Percentiles rank a stretch among this genome's conserved stretches.
These are phyloP conservation scores for Felis catus DNA, from an alignment of 2,113 vertebrate species.

Conservation along the genomic window DNA sequence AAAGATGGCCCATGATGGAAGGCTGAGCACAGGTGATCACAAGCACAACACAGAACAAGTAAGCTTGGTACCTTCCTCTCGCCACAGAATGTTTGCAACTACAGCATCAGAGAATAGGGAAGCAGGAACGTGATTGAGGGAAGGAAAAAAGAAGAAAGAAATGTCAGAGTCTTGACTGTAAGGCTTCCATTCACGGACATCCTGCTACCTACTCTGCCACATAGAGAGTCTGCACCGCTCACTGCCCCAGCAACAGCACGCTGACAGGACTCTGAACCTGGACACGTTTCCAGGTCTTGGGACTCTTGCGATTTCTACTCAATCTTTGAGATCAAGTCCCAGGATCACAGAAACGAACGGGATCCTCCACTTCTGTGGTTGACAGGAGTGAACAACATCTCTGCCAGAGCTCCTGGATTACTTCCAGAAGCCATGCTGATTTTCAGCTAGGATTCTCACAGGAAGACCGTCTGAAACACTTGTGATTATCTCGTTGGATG, in stretches of 20 bases:
- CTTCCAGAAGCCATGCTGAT: neutral
- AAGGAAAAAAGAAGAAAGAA: constrained; percentile 77
- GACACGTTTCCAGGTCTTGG: neutral
- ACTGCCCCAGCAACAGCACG: rapidly evolving
- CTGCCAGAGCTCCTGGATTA: neutral
- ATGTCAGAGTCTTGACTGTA: constrained; percentile 75
- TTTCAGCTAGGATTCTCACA: constrained; percentile 42
- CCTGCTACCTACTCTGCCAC: neutral
- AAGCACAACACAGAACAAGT: constrained; percentile 78
- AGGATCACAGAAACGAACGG: neutral
- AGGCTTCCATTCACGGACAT: neutral
- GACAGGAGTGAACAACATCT: neutral
- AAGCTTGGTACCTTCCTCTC: constrained; percentile 95
- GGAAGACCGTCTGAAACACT: neutral
- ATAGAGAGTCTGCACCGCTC: neutral
- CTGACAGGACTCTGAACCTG: neutral
- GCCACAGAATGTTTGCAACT: constrained; percentile 99
- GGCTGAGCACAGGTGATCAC: constrained; percentile 80
- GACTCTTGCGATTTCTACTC: neutral
- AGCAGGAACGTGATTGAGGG: constrained; percentile 77
- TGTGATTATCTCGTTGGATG: constrained; percentile 52
- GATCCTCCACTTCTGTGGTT: neutral
- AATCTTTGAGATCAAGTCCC: neutral
- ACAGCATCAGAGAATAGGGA: constrained; percentile 82
- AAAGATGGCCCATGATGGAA: constrained; percentile 77